These are phyloP conservation scores for Cataglyphis albicans DNA, from an alignment of 2,888 invertebrate genomes.

Conservation along the genomic window DNA sequence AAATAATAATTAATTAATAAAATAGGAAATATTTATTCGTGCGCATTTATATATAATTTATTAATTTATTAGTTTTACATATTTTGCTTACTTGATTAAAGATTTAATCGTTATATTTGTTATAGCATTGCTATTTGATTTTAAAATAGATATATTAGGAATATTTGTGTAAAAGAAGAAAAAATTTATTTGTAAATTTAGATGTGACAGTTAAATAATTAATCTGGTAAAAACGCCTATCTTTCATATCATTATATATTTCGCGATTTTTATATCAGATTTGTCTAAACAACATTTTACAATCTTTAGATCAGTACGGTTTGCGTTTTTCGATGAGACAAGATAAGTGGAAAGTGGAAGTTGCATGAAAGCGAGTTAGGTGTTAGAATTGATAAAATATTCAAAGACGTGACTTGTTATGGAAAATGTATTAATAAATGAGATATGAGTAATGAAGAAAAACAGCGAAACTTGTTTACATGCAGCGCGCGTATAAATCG, in stretches of 20 bases:
- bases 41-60: neutral
- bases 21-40: neutral
- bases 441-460: conserved; percentile 43
- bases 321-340: conserved; percentile 1
- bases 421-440: conserved; percentile 22
- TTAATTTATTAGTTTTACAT: neutral
- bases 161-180: neutral
- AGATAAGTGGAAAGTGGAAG: neutral
- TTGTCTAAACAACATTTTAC: conserved; percentile 12
- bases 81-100: neutral
- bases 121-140: neutral
- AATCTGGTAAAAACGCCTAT: neutral
- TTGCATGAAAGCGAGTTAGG: neutral
- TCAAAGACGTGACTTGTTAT: conserved; percentile 36
- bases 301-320: conserved; percentile 7
- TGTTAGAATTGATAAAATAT: conserved; percentile 59
- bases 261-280: neutral
- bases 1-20: neutral
- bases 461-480: conserved; percentile 29
- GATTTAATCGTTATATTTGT: neutral
- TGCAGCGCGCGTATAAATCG: neutral
- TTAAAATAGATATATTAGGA: neutral
- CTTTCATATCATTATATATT: neutral
- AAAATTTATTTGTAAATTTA: neutral
- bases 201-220: neutral